Evolutionary conservation across 2,113 vertebrate species (phyloP), one percentile per base, ranked within the genome.

Genomic region (Eubucco bourcierii): DNA sequence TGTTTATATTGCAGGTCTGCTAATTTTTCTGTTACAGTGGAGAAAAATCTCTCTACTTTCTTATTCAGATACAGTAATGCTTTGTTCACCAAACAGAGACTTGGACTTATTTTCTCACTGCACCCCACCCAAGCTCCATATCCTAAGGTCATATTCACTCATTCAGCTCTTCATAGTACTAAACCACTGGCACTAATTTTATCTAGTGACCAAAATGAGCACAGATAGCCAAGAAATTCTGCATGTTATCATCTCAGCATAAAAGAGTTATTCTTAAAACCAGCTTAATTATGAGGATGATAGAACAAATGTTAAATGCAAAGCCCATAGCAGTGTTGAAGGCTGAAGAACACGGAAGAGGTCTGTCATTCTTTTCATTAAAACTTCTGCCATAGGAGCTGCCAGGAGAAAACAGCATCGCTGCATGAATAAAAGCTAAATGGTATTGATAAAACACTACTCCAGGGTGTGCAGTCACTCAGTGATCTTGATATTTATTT

Each of bases 401-500:
- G 61, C 44, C 87, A 91, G 39, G 31, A 80, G 71, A 94, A 91
- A 92, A 67, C 17, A 77, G 28, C 63, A 75, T 55, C 55, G 63
- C 29, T 65, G 31, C 41, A 90, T 31, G 66, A 94, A 94, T 83
- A 68, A 90, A 90, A 88, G 63, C 18, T 56, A 78, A 83, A 72
- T 24, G 17, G 12, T 72, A 46, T 44, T 87, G 92, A 90, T 80
- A 95, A 88, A 88, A 94, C 53, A 39, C 67, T 85, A 75, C 44
- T 88, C 34, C 15, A 75, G 34, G 25, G 44, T 39, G 21, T 34
- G 47, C 18, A 93, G 90, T 47, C 74, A 59, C 55, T 46, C 67
- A 74, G 29, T 73, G 61, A 85, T 84, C 27, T 72, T 47, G 46
- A 39, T 71, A 33, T 92, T 82, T 80, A 46, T 55, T 80, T 91